A percentile compares a stretch with the other conserved stretches of the same genome.
Conservation (phyloP, 1,140 invertebrate species). For the Metopolophium dirhodum region DNA sequence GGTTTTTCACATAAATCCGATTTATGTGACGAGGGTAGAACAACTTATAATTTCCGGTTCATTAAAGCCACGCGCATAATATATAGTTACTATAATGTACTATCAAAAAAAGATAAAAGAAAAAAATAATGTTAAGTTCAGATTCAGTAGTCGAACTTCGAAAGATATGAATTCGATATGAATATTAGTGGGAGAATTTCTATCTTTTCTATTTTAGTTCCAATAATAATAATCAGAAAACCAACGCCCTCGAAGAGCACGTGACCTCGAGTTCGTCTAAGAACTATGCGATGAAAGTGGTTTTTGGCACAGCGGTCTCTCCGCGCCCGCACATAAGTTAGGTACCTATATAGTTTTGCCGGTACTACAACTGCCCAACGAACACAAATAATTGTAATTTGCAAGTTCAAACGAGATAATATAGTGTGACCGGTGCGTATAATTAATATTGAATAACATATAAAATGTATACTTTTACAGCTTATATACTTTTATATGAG, state of each 20-base stretch:
- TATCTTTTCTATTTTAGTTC: neutral
- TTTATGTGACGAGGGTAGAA: too few species aligned
- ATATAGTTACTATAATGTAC: too few species aligned
- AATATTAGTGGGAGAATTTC: neutral
- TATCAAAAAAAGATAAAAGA: neutral
- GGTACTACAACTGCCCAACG: neutral
- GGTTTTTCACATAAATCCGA: too few species aligned
- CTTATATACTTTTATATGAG: too few species aligned
- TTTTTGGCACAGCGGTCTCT: neutral
- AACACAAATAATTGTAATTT: neutral
- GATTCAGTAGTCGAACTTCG: neutral
- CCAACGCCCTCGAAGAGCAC: neutral
- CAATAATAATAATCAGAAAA: neutral
- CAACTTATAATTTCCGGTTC: too few species aligned
- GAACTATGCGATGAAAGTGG: neutral
- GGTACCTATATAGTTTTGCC: neutral
- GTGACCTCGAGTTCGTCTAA: conserved; percentile 16
- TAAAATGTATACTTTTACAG: too few species aligned
- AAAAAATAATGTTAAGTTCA: neutral
- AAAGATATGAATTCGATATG: neutral
- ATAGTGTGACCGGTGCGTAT: neutral
- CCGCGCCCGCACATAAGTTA: neutral
- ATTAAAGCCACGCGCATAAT: too few species aligned
- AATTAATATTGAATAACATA: neutral
- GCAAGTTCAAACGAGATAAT: neutral